Evolutionary conservation across 2,888 invertebrate genomes (phyloP).

Genomic region (Platynereis dumerilii): DNA sequence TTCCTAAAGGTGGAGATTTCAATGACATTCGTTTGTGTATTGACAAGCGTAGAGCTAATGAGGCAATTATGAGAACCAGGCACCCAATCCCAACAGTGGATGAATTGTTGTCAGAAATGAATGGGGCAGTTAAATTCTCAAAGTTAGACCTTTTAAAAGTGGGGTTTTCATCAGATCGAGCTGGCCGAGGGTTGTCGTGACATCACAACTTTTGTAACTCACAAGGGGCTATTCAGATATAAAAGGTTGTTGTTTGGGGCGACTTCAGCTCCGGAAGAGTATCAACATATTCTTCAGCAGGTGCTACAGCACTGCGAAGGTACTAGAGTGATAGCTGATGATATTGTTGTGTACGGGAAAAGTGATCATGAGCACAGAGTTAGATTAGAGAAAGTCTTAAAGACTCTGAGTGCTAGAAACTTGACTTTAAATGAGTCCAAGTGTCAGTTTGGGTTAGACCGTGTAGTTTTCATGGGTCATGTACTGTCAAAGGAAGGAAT

Average conservation of each 20-base stretch:
- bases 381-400: constrained; percentile 20
- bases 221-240: constrained; percentile 14
- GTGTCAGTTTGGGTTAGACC: constrained; percentile 1
- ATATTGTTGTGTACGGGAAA: neutral
- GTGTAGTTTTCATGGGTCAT: constrained; percentile 16
- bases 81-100: constrained; percentile 28
- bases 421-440: neutral
- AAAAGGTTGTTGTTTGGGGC: constrained; percentile 23
- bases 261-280: constrained; percentile 10
- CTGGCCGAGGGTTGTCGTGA: constrained; percentile 8
- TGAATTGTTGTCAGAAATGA: constrained; percentile 5
- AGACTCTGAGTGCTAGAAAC: constrained; percentile 14
- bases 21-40: constrained; percentile 14
- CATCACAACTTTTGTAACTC: constrained; percentile 23
- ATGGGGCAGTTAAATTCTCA: neutral
- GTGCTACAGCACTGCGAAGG: neutral
- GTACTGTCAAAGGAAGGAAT: neutral
- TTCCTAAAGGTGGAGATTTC: constrained; percentile 29
- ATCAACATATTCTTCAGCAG: constrained; percentile 13
- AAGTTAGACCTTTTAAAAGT: constrained; percentile 14
- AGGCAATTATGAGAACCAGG: constrained; percentile 26
- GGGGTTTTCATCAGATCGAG: constrained; percentile 23
- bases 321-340: constrained; percentile 10
- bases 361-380: neutral
- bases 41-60: constrained; percentile 33